Evolutionary conservation across 2,113 vertebrate species (phyloP), one percentile per base, ranked within the genome.

Genomic region (Larimichthys crocea): DNA sequence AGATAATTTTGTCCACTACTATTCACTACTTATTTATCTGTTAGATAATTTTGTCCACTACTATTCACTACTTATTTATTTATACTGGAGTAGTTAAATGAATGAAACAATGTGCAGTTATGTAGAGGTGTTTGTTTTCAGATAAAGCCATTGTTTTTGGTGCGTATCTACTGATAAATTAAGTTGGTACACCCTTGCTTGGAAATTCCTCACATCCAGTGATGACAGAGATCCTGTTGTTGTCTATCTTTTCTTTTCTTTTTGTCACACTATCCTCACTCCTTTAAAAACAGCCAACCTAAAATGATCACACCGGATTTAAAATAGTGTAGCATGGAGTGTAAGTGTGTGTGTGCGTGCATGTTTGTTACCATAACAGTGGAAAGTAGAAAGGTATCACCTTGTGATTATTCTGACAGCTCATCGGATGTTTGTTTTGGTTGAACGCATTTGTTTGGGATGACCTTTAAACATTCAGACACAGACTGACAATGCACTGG

Each of bases 391-490:
- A 66, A 70, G n/a, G 52, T 84, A 48, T 86, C 2, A 14, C 42
- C 60, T 77, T 62, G 57, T 20, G 6, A 22, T 29, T 48, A n/a
- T 62, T 48, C 17, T 29, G 35, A 86, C 69, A 71, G 40, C 59
- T 88, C 75, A 56, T 84, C 63, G 10, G 42, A 68, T 64, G 84
- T 86, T 84, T 88, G 49, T 76, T 72, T 70, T 74, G 40, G 49
- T 57, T 78, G 44, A 76, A 67, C 0, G 19, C 67, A 3, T 76
- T 50, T 86, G 68, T 84, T 66, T 62, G 20, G 22, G 61, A 6
- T 86, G 88, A 91, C 86, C 72, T 89, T 89, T 84, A 49, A 12
- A 44, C 22, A 70, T 9, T 72, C 44, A 81, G 44, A 68, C 14
- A 6, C 22, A 22, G 31, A 57, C 24, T 22, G 35, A 68, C 67